Evolutionary conservation across 2,113 vertebrate species (phyloP), one percentile per base, ranked within the genome.

Genomic region (Leptosomus discolor): DNA sequence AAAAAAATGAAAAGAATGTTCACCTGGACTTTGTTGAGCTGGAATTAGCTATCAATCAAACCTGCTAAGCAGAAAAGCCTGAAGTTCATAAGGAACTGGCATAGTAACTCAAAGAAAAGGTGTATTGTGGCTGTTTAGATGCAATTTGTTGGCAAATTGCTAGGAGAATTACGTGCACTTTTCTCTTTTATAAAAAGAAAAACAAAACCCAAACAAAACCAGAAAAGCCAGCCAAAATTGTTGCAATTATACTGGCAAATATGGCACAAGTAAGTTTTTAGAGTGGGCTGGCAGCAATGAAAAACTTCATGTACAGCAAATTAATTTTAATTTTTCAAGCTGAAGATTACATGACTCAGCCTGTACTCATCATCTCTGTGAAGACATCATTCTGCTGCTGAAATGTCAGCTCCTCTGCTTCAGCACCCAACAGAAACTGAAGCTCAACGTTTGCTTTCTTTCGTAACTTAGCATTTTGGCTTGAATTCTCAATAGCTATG

Each of bases 391-490:
- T 97, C 83, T 89, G 64, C 90, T 85, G 80, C 77, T 83, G 8
- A 70, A 97, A 97, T 97, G 95, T 97, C 96, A 93, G 88, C 84
- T 87, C 92, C 76, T 84, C 85, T 88, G 91, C 82, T 91, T 61
- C 84, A 68, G 89, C 83, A 91, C 70, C 85, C 16, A 1, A 82
- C 93, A 97, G 82, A 97, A 94, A 97, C 5, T 32, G 76, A 92
- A 98, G 89, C 30, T 6, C 78, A 84, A 45, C 16, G 5, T 95
- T 95, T 96, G 77, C 95, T 78, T 95, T 95, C 92, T 90, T 95
- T 91, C 85, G 41, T 80, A 97, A 95, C 83, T 96, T 67, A 24
- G 79, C 57, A 77, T 76, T 96, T 86, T 97, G 88, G 95, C 91
- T 93, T 85, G 46, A 88, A 94, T 87, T 95, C 86, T 73, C 94